Evolutionary conservation across 2,797 vertebrate species (phyloP).

Genomic region (Pelodytes ibericus): DNA sequence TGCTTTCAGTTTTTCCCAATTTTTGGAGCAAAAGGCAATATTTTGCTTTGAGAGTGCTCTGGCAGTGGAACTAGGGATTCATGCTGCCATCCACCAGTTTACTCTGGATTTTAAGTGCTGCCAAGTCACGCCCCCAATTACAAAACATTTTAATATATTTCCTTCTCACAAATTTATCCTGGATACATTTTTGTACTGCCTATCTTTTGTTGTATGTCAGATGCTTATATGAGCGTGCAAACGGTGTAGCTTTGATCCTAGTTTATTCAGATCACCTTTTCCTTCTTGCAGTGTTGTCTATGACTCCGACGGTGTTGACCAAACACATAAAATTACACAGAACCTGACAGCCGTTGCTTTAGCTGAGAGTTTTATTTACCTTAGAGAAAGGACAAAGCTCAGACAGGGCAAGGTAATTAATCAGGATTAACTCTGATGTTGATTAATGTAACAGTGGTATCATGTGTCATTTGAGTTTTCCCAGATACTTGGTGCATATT

Average conservation of each 20-base stretch:
- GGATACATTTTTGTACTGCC: not conserved
- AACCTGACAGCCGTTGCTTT: constrained; percentile 11
- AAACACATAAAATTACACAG: not conserved
- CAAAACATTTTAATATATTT: too few species aligned
- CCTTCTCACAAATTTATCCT: too few species aligned
- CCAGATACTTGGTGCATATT: too few species aligned
- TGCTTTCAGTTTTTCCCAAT: too few species aligned
- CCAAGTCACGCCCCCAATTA: too few species aligned
- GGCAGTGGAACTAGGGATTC: too few species aligned
- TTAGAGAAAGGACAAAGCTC: constrained; percentile 7
- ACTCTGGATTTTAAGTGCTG: too few species aligned
- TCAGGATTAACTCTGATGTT: constrained; percentile 11
- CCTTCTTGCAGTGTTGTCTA: not conserved
- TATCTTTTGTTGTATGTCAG: not conserved
- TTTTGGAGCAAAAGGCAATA: too few species aligned
- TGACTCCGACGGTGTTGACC: not conserved
- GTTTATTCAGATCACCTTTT: not conserved
- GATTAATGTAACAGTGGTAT: constrained; percentile 19
- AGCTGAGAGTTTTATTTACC: not conserved
- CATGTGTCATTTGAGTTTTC: not conserved
- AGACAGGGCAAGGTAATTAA: constrained; percentile 4
- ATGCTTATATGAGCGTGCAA: not conserved
- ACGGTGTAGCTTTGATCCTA: not conserved
- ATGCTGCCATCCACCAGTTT: too few species aligned
- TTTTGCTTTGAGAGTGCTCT: too few species aligned